Conservation (phyloP, 2,888 invertebrate genomes). For the Lasioglossum calceatum region DNA sequence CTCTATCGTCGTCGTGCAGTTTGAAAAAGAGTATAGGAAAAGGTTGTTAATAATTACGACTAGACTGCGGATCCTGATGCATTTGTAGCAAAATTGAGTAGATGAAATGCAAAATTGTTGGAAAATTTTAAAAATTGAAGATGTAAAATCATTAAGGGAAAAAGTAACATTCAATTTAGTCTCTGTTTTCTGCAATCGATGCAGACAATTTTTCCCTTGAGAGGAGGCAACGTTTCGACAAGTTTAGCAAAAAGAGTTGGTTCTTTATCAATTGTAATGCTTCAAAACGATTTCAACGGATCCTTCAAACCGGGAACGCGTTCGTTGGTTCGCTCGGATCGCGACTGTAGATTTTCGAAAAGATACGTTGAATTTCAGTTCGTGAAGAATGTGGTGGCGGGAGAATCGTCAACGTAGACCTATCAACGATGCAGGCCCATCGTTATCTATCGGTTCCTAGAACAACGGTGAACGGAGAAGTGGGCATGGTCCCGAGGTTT, state of each 20-base stretch:
- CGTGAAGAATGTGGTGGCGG: background rate
- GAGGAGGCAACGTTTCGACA: too few species aligned
- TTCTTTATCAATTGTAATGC: background rate
- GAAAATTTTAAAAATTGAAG: too few species aligned
- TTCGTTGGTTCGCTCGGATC: too few species aligned
- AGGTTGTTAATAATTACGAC: too few species aligned
- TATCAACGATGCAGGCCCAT: conserved; percentile 41
- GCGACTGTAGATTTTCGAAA: background rate
- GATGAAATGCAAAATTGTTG: too few species aligned
- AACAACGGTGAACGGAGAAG: conserved; percentile 51
- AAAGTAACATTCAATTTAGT: too few species aligned
- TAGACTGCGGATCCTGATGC: too few species aligned
- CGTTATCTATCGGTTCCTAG: conserved; percentile 70
- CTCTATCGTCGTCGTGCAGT: background rate
- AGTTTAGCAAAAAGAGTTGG: background rate
- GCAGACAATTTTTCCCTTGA: too few species aligned
- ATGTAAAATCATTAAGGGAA: too few species aligned
- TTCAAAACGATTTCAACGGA: background rate
- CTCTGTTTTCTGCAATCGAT: too few species aligned
- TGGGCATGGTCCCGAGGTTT: conserved; percentile 38
- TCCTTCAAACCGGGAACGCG: background rate
- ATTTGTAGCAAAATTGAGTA: too few species aligned
- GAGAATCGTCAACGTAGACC: conserved; percentile 50
- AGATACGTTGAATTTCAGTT: background rate
- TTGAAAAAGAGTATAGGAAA: background rate